A percentile compares a stretch with the other conserved stretches of the same genome.
Evolutionary conservation across 2,888 invertebrate species (phyloP).

Genomic region (Dasysyrphus tricinctus): DNA sequence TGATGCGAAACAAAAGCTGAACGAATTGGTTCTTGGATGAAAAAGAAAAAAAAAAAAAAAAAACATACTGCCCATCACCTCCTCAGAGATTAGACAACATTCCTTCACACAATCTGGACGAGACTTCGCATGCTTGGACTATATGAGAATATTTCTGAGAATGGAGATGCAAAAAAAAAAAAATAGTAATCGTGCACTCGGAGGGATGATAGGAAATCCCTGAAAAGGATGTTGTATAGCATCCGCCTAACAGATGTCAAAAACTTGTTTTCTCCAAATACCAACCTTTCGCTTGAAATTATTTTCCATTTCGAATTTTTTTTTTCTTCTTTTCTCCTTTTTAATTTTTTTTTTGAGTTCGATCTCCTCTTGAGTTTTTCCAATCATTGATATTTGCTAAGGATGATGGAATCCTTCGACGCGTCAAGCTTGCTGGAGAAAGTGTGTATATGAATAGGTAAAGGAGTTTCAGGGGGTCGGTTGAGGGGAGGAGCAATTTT

Average conservation of each 20-base stretch:
- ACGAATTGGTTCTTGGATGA: slow-evolving; percentile 30
- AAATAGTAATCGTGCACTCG: neutral
- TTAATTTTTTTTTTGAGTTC: neutral
- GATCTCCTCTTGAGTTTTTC: slow-evolving; percentile 40
- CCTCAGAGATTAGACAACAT: slow-evolving; percentile 42
- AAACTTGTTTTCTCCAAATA: slow-evolving; percentile 52
- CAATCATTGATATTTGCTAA: slow-evolving; percentile 60
- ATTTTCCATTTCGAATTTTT: slow-evolving; percentile 24
- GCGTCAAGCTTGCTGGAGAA: slow-evolving; percentile 8
- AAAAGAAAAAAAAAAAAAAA: neutral
- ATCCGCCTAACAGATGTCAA: slow-evolving; percentile 59
- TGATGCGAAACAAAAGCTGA: slow-evolving; percentile 24
- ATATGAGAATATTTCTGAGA: neutral
- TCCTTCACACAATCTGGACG: neutral
- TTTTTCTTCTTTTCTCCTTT: neutral
- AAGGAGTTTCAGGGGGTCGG: neutral
- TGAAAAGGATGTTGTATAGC: slow-evolving; percentile 51
- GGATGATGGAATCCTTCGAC: slow-evolving; percentile 29
- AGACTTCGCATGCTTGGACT: neutral
- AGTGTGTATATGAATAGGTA: neutral
- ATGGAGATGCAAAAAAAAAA: neutral
- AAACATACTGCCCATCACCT: neutral
- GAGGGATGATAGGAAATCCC: slow-evolving; percentile 46
- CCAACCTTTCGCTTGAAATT: slow-evolving; percentile 48
- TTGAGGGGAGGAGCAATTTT: slow-evolving; percentile 17